Conservation (phyloP, 2,888 invertebrate genomes). For the Pyrgus malvae region DNA sequence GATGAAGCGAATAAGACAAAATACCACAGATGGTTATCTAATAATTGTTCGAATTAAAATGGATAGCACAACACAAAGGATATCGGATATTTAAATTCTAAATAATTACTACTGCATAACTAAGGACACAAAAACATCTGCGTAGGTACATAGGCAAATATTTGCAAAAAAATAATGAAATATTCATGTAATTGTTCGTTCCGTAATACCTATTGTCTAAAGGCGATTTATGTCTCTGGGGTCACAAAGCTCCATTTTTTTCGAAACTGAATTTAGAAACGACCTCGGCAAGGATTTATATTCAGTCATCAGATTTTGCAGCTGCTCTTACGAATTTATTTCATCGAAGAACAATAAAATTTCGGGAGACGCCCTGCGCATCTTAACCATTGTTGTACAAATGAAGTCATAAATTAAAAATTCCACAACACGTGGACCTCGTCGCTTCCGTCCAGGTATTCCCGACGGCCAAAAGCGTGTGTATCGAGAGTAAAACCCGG, state of each 20-base stretch:
- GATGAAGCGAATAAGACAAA: no score
- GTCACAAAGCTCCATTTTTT: constrained; percentile 41
- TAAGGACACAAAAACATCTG: constrained; percentile 39
- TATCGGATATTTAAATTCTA: constrained; percentile 31
- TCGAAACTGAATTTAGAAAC: constrained; percentile 39
- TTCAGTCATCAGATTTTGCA: constrained; percentile 52
- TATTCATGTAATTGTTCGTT: constrained; percentile 63
- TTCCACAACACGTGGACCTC: constrained; percentile 7
- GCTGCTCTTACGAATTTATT: constrained; percentile 58
- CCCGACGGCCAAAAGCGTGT: constrained; percentile 26
- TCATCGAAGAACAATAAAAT: constrained; percentile 58
- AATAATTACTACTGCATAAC: constrained; percentile 39
- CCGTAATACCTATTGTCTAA: constrained; percentile 55
- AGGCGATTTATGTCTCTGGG: constrained; percentile 53
- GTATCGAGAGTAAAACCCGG: constrained; percentile 20
- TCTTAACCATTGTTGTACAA: constrained; percentile 49
- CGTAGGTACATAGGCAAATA: constrained; percentile 15
- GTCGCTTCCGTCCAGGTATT: constrained; percentile 40
- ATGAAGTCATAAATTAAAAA: constrained; percentile 58
- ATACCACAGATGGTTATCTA: background rate
- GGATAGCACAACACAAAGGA: background rate
- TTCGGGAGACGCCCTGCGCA: constrained; percentile 47
- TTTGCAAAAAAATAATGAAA: constrained; percentile 55
- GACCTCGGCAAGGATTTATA: constrained; percentile 61
- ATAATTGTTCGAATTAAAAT: background rate